A percentile compares a stretch with the other conserved stretches of the same genome.
These are phyloP conservation scores for Addax nasomaculatus DNA, from an alignment of 2,113 vertebrate species.

Conservation along the genomic window DNA sequence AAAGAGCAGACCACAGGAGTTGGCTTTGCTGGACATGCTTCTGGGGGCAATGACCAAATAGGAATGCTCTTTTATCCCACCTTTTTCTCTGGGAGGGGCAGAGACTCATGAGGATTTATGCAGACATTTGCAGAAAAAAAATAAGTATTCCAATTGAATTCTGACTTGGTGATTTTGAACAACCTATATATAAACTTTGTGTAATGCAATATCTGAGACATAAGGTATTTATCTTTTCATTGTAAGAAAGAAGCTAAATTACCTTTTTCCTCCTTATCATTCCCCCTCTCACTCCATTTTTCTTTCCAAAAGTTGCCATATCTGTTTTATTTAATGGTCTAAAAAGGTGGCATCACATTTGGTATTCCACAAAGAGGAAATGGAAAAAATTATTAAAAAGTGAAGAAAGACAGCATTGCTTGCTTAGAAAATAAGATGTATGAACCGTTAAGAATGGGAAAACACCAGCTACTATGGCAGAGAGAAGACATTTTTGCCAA, in stretches of 20 bases:
- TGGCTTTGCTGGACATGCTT: not conserved
- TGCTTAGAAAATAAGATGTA: slow-evolving; percentile 36
- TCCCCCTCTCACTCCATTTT: not conserved
- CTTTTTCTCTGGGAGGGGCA: not conserved
- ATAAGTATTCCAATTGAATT: not conserved
- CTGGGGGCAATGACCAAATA: not conserved
- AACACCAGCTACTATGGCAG: slow-evolving; percentile 39
- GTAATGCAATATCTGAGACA: not conserved
- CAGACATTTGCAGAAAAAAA: not conserved
- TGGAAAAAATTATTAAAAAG: slow-evolving; percentile 45
- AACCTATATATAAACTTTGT: not conserved
- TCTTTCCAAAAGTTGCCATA: not conserved
- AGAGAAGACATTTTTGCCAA: slow-evolving; percentile 57
- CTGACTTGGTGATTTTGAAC: slow-evolving; percentile 1
- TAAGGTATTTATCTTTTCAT: not conserved
- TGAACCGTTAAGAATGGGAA: slow-evolving; percentile 50
- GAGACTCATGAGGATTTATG: not conserved
- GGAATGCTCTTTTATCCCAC: not conserved
- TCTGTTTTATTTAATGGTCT: slow-evolving; percentile 33
- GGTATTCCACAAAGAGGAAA: slow-evolving; percentile 35
- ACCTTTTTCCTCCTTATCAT: not conserved
- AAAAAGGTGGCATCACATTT: slow-evolving; percentile 4
- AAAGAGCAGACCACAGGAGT: not conserved
- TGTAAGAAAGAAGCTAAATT: slow-evolving; percentile 9
- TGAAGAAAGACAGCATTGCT: slow-evolving; percentile 19